Conservation (phyloP, 2,888 invertebrate genomes). For the Acholoe squamosa region DNA sequence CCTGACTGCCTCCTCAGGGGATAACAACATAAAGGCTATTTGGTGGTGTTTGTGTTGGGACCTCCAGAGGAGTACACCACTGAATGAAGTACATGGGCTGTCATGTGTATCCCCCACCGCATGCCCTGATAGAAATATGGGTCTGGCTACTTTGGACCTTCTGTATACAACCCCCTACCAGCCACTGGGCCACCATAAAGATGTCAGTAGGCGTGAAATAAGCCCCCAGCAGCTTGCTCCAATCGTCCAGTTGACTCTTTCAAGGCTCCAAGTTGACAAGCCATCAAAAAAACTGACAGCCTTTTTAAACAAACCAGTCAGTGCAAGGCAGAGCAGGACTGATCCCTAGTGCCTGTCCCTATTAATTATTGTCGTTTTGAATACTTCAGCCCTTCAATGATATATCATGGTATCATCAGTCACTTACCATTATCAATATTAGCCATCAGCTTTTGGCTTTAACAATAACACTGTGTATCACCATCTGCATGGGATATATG, state of each 20-base stretch:
- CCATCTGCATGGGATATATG: too few species aligned
- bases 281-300: not conserved
- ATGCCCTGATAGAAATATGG: not conserved
- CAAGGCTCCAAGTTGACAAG: not conserved
- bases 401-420: too few species aligned
- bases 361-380: too few species aligned
- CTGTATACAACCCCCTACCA: conserved; percentile 3
- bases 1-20: not conserved
- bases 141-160: not conserved
- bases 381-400: too few species aligned
- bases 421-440: too few species aligned
- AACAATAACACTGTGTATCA: too few species aligned
- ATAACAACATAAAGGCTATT: not conserved
- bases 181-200: not conserved
- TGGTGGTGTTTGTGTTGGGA: conserved; percentile 14
- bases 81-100: conserved; percentile 6
- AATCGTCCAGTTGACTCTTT: conserved; percentile 20
- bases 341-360: too few species aligned
- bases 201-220: conserved; percentile 13
- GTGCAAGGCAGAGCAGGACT: too few species aligned
- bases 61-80: not conserved
- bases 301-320: not conserved
- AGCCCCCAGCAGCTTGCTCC: not conserved
- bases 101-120: conserved; percentile 24
- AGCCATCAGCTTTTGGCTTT: too few species aligned